Evolutionary conservation across 1,140 invertebrate species (phyloP), one percentile per base, ranked within the genome.

Genomic region (Cotesia chilonis): DNA sequence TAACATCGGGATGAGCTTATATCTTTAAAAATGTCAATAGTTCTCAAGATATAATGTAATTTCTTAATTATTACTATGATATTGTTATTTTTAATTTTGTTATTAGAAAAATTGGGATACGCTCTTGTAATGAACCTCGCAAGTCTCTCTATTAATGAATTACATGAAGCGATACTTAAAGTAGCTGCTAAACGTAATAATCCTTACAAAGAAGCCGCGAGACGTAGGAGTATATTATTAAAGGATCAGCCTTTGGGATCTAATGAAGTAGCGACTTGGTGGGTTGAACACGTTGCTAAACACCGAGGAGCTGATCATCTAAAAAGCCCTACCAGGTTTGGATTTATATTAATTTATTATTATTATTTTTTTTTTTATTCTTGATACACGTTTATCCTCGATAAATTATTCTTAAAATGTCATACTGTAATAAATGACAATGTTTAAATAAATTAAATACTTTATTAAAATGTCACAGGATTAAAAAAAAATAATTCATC

Each of bases 211-310:
- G 73, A 75, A 51, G 81, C 82, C 3, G 84, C 84, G 1, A 81
- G 75, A 66, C 77, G 76, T 41, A 77, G 79, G 37, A 86, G 84
- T 14, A 47, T 61, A 1, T 59, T 88, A 7, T 73, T 88, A 38
- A 80, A 80, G 37, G 87, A 88, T 61, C 80, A 84, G 37, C 85
- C 83, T 12, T 79, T 87, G 38, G 76, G 79, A 14, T 83, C 87
- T 0, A 77, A 79, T 14, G 82, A 84, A 64, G 77, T 84, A 60
- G 87, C 87, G 0, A 80, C 84, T 6, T 88, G 85, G 80, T 88
- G 87, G 87, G 83, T 86, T 17, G 87, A 88, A 75, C 86, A 88
- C 72, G 82, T 88, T 4, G 81, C 86, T n/a, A 80, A 84, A 60
- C 77, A 88, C 71, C 80, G 77, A 28, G 87, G 86, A 14, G 84